phyloP scores from a whole-genome alignment of 92 coral and sea anemone genomes.

The Siderastrea siderea region DNA sequence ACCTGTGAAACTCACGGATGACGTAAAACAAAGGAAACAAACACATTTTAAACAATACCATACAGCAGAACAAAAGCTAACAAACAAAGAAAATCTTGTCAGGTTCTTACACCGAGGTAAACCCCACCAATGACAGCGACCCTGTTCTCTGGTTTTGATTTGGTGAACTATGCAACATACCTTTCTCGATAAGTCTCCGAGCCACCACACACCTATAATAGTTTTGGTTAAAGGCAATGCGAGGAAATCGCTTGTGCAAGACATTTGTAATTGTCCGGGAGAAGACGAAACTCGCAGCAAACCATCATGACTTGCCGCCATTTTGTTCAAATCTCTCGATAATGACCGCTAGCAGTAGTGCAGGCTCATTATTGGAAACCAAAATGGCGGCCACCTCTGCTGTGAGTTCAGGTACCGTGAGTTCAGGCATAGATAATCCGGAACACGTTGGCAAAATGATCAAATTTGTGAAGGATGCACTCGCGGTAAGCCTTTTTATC shows the following conservation, averaged over 20 bases:
- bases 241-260: slow-evolving; percentile 69
- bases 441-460: slow-evolving; percentile 23
- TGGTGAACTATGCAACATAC: slow-evolving; percentile 13
- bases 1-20: no score
- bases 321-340: slow-evolving; percentile 73
- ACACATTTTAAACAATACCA: no score
- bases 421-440: not conserved
- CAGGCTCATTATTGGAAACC: slow-evolving; percentile 22
- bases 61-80: no score
- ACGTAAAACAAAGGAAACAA: no score
- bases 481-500: slow-evolving; percentile 38
- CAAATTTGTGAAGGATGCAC: slow-evolving; percentile 44
- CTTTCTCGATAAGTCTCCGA: slow-evolving; percentile 76
- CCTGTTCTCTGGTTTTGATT: not conserved
- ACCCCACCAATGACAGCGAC: no score
- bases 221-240: slow-evolving; percentile 86
- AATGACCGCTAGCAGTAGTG: not conserved
- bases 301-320: slow-evolving; percentile 93
- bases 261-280: slow-evolving; percentile 72
- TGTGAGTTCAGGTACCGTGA: not conserved
- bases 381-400: slow-evolving; percentile 29
- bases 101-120: no score
- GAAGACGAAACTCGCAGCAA: slow-evolving; percentile 67
- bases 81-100: no score
- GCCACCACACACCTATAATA: slow-evolving; percentile 79